Base-by-base conservation (phyloP, 2,888 invertebrate species). In the Ennomos erosarius region DNA sequence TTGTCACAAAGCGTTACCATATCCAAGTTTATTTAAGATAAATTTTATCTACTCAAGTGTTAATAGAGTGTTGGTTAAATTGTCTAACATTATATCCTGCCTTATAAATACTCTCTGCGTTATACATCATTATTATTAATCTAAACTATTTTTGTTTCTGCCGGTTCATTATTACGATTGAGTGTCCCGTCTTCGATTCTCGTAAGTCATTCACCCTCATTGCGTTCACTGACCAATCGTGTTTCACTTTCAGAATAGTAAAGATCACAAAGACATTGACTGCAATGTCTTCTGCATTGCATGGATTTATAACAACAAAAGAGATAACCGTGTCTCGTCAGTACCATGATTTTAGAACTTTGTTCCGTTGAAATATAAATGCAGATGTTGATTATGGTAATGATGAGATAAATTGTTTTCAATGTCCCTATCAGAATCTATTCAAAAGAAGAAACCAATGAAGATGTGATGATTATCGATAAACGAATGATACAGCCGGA, bases 401-500 rank as follows among this genome's bases (percentile, higher is more conserved):
- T 26, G 26, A 6, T 26, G 6, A 26, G 3, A 26, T 26, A 26
- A 26, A 26, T 26, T 26, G 26, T 40, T 40, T 43, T 26, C 37
- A 55, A n/a, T 39, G 43, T 9, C 12, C 9, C 48, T 40, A 37
- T 61, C 42, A 51, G 43, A 46, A 58, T 35, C 52, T 10, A 59
- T 51, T 59, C 55, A n/a, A 46, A 8, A 38, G 33, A 12, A 40
- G 39, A 26, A 26, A 26, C 26, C 44, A 46, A 49, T 59, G 57
- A 55, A 53, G 53, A 47, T 60, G 51, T 55, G 63, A 65, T 65
- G 62, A 67, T 69, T 79, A 79, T 80, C 76, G 77, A 79, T 83
- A 81, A 82, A 76, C 75, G 77, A 77, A 76, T 76, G 78, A 83
- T 83, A 77, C 75, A 74, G 75, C 57, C 70, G 74, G 82, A 85